Evolutionary conservation across 2,797 vertebrate species (phyloP).

Genomic region (Lateolabrax maculatus): DNA sequence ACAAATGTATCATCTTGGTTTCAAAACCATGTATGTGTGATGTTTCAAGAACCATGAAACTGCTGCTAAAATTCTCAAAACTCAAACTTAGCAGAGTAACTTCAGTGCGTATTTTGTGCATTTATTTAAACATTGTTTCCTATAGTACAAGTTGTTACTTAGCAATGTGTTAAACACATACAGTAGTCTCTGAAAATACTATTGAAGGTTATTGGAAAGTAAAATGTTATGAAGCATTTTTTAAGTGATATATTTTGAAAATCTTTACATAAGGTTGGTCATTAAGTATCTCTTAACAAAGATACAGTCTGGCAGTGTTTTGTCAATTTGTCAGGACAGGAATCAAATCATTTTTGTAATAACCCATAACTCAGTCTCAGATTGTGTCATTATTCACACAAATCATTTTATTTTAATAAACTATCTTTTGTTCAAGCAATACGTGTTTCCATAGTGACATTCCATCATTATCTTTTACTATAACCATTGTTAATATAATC

Average conservation of each 20-base stretch:
- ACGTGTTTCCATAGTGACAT: neutral
- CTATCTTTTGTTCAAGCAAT: neutral
- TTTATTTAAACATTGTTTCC: neutral
- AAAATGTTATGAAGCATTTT: neutral
- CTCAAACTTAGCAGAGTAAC: neutral
- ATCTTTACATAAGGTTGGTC: neutral
- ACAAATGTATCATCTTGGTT: neutral
- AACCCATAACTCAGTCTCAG: too few species aligned
- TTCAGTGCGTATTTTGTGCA: neutral
- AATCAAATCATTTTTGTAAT: neutral
- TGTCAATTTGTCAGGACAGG: neutral
- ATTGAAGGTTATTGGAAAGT: neutral
- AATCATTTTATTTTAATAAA: too few species aligned
- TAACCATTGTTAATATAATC: neutral
- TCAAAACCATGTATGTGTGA: neutral
- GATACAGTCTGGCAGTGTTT: neutral
- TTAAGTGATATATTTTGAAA: neutral
- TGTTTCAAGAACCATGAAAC: neutral
- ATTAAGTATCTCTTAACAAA: neutral
- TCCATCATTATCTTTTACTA: neutral
- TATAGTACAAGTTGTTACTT: neutral
- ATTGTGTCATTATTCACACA: too few species aligned
- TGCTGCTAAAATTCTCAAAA: neutral
- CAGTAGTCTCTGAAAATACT: neutral
- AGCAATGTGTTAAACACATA: neutral